Evolutionary conservation across 2,888 invertebrate species (phyloP).

Genomic region (Ornithoptera priamus): DNA sequence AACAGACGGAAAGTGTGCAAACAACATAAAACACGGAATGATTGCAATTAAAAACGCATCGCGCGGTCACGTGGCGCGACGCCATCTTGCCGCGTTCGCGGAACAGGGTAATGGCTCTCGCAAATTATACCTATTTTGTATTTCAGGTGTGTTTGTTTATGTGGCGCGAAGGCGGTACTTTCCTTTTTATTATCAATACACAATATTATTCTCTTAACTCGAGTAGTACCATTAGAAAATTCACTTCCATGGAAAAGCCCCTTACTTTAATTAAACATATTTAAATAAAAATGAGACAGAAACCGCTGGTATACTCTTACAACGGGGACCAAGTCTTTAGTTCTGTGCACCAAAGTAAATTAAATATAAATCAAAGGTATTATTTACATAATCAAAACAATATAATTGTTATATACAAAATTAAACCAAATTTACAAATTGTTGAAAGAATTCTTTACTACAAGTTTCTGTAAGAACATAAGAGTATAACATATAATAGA

Average conservation of each 20-base stretch:
- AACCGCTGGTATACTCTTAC: too few relatives aligned
- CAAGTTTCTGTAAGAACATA: too few relatives aligned
- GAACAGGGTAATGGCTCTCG: conserved; percentile 45
- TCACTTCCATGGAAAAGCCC: neutral
- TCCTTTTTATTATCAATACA: conserved; percentile 1
- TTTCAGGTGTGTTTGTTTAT: conserved; percentile 19
- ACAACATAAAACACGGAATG: conserved; percentile 79
- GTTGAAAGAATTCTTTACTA: too few relatives aligned
- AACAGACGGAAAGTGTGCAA: conserved; percentile 71
- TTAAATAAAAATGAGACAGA: too few relatives aligned
- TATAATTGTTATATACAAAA: too few relatives aligned
- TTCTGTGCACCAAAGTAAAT: too few relatives aligned
- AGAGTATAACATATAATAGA: too few relatives aligned
- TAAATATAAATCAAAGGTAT: too few relatives aligned
- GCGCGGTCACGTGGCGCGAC: conserved; percentile 64
- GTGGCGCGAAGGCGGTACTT: neutral
- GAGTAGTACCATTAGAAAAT: neutral
- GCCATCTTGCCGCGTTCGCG: conserved; percentile 61
- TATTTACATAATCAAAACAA: too few relatives aligned
- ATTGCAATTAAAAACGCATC: conserved; percentile 80
- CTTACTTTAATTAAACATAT: neutral
- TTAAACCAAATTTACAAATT: too few relatives aligned
- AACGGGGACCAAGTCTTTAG: too few relatives aligned
- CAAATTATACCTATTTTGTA: conserved; percentile 28
- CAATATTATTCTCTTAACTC: neutral